Base-by-base conservation (phyloP, 2,888 invertebrate genomes). In the Hofmannophila pseudospretella region DNA sequence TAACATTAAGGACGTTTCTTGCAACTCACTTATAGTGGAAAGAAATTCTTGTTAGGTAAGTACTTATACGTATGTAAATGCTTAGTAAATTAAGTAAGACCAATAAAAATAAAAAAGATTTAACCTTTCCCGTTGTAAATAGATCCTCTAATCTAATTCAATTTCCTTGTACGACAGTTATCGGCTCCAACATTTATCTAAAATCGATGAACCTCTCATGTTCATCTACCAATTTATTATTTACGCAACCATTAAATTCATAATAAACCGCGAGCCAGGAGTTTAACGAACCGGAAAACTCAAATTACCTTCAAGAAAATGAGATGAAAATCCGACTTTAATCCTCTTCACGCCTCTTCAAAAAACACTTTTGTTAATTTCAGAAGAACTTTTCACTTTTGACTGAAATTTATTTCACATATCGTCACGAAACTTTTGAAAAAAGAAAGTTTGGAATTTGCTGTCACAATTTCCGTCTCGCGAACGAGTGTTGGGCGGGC, bases 261-360 rank as follows among this genome's bases (percentile, higher is more conserved):
- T 43, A 41, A 51, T 39, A 22, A 22, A 23, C 9, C 29, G 29
- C 32, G 11, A 25, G 11, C 27, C 10, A 25, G 36, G 10, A 45
- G 36, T 29, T 38, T 43, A 49, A 50, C 34, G 35, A 49, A 13
- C 8, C 32, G 40, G 34, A 41, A 36, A 47, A 43, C 37, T 44
- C 20, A 43, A 47, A 55, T 58, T 57, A 63, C 65, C 67, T 67
- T 59, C 45, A 49, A 33, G 44, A 47, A 23, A n/a, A 23, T n/a
- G n/a, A 23, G 23, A 23, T 23, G 37, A 31, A 47, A 52, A 58
- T 57, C 54, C 48, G 48, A 43, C 25, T 35, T n/a, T 41, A 47
- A 47, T 50, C 49, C 22, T 4, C 27, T 27, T n/a, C n/a, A n/a
- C 10, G 11, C 4, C 30, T 9, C 5, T 25, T 26, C 40, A 30